Evolutionary conservation across 2,113 vertebrate genomes (phyloP), one percentile per base, ranked within the genome.

Genomic region (Tamias sibiricus): DNA sequence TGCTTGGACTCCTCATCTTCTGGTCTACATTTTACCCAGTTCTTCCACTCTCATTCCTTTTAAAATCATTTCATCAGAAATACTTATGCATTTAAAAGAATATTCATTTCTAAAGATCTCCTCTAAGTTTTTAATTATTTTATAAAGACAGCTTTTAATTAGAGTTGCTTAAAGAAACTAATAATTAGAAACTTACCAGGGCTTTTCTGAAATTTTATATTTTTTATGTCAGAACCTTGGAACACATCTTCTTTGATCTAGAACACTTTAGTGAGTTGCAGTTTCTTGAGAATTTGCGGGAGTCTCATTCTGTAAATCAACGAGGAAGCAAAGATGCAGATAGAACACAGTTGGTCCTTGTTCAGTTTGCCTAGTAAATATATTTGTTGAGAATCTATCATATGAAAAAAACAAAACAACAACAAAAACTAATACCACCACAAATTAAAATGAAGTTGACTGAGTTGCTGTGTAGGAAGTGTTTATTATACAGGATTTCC

Each of bases 161-260:
- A 89, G 42, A 83, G 11, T 86, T 91, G 40, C 80, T 89, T 44
- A 93, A 93, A 69, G 13, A 62, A 54, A 14, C 6, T 75, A 91
- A 83, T 57, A 28, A 76, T 76, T 79, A 91, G 47, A 91, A 93
- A 95, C 74, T 93, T 92, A 95, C 57, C 37, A n/a, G 7, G 2
- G 2, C 42, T 92, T 87, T 52, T 86, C 66, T 85, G 91, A 92
- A 84, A 90, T 87, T 49, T 37, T 87, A 26, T 57, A 26, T 49
- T 57, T 90, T 95, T 94, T 90, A 42, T 72, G 71, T 64, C 11
- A 82, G 69, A 81, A 94, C 71, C 35, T 52, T 90, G 49, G 96
- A 92, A 57, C 80, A 57, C 17, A 4, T 90, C 77, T 86, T 90
- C 49, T 90, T 84, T 68, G 52, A 74, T 69, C 11, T 57, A 30